Conservation (phyloP, 2,797 vertebrate species). For the Hydrolagus colliei region DNA sequence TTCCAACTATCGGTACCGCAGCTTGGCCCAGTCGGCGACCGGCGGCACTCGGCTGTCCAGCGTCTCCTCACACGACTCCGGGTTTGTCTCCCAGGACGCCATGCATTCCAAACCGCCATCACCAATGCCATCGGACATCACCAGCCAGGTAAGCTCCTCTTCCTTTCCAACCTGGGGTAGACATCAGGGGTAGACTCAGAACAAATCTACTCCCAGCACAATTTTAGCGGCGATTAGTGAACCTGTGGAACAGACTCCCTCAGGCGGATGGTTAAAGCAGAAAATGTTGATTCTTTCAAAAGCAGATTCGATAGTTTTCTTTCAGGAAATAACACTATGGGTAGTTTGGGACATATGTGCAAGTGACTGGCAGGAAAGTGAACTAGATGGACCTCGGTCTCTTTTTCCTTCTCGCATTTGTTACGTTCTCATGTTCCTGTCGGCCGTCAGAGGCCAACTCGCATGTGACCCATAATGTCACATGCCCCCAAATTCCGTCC, state of each 20-base stretch:
- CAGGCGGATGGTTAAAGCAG: no score
- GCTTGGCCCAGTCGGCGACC: slow-evolving; percentile 73
- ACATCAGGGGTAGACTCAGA: not conserved
- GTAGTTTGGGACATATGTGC: no score
- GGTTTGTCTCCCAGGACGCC: slow-evolving; percentile 91
- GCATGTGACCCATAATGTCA: no score
- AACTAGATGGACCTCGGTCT: not conserved
- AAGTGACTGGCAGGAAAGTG: no score
- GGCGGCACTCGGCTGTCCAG: slow-evolving; percentile 81
- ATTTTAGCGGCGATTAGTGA: not conserved
- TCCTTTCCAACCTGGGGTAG: not conserved
- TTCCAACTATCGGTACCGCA: slow-evolving; percentile 88
- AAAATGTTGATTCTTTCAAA: no score
- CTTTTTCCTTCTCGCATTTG: not conserved
- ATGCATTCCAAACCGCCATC: slow-evolving; percentile 93
- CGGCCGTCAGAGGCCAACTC: no score
- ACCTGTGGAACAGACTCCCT: no score
- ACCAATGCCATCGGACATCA: slow-evolving; percentile 92
- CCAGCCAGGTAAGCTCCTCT: slow-evolving; percentile 73
- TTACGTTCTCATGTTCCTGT: no score
- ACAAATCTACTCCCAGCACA: no score
- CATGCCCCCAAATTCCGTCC: no score
- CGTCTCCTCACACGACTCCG: slow-evolving; percentile 91
- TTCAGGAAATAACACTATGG: no score
- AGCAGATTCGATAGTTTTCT: no score